Evolutionary conservation across 2,797 vertebrate species (phyloP).

Genomic region (Poeciliopsis presidionis): DNA sequence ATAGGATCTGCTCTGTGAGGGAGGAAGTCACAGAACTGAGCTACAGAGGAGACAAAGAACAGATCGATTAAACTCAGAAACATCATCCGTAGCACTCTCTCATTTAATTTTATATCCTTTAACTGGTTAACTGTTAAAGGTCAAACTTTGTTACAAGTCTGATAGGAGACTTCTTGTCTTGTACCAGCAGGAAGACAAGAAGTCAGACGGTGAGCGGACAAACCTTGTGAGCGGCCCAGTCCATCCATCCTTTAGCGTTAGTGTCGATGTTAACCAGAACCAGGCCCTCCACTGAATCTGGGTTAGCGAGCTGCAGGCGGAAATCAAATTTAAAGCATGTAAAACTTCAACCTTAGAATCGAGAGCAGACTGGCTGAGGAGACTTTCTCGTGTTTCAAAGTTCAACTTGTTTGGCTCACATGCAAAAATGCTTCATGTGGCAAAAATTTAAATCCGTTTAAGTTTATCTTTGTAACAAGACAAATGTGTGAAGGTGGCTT

Average conservation of each 20-base stretch:
- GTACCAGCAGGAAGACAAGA: not conserved
- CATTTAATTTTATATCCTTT: constrained; percentile 16
- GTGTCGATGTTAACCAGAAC: constrained; percentile 91
- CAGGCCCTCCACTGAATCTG: constrained; percentile 88
- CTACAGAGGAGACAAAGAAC: constrained; percentile 59
- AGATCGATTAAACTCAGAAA: constrained; percentile 7
- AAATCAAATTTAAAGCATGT: not conserved
- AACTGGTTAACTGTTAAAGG: constrained; percentile 15
- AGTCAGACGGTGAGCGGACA: constrained; percentile 1
- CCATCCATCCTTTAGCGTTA: constrained; percentile 91
- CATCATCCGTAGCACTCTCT: constrained; percentile 13
- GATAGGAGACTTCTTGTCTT: not conserved
- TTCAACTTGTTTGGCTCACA: too few species aligned
- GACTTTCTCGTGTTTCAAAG: too few species aligned
- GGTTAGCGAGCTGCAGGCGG: constrained; percentile 79
- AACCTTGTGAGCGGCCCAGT: constrained; percentile 94
- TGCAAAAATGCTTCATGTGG: too few species aligned
- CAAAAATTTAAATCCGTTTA: too few species aligned
- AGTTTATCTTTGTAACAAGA: too few species aligned
- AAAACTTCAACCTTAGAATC: not conserved
- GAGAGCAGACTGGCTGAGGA: not conserved
- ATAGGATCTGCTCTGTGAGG: constrained; percentile 87
- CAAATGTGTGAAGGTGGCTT: too few species aligned
- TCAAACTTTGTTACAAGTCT: constrained; percentile 22
- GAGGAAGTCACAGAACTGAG: constrained; percentile 88